Evolutionary conservation across 2,797 vertebrate genomes (phyloP).

Genomic region (Triplophysa bombifrons): DNA sequence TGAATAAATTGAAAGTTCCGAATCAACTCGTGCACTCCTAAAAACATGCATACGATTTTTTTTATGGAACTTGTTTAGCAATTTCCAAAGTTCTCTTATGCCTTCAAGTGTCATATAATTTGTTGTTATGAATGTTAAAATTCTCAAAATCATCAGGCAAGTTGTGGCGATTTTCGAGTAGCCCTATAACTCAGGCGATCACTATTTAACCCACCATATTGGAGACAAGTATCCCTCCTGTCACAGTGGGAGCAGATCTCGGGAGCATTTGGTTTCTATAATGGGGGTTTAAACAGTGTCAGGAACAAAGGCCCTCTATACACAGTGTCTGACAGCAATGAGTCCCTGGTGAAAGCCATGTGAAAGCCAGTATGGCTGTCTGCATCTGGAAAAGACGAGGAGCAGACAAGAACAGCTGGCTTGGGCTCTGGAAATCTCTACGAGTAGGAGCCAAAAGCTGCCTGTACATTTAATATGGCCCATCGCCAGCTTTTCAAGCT

Average conservation of each 20-base stretch:
- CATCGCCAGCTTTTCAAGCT: constrained; percentile 52
- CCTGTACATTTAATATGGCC: constrained; percentile 53
- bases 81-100: not conserved
- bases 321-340: constrained; percentile 48
- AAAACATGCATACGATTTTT: not conserved
- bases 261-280: constrained; percentile 44
- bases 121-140: not conserved
- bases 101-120: not conserved
- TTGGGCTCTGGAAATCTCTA: constrained; percentile 50
- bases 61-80: not conserved
- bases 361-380: constrained; percentile 32
- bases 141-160: not conserved
- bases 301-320: constrained; percentile 53
- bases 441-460: constrained; percentile 48
- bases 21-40: too few relatives aligned
- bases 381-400: constrained; percentile 51
- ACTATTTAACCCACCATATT: constrained; percentile 1
- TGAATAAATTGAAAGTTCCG: too few relatives aligned
- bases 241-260: constrained; percentile 24
- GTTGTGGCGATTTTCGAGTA: not conserved
- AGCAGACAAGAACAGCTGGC: constrained; percentile 62
- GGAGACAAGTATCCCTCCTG: not conserved
- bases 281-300: constrained; percentile 61
- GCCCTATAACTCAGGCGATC: not conserved
- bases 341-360: constrained; percentile 52